Percentiles rank a stretch among this genome's conserved stretches.
phyloP scores from a whole-genome alignment of 2,113 vertebrate species.

The Corythornis madagascariensis region DNA sequence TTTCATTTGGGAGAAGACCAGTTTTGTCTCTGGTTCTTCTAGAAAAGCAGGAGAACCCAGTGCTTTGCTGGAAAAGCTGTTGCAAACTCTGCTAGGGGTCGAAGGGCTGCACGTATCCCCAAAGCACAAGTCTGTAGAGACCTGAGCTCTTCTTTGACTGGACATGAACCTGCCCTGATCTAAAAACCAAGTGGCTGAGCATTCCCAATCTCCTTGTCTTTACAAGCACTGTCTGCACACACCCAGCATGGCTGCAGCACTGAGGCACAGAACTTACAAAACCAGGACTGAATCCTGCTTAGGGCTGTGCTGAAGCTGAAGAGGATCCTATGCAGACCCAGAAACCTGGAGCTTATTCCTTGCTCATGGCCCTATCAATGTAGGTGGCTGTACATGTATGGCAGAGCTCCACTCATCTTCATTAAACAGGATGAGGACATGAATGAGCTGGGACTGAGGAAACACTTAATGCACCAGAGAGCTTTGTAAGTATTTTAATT shows the following conservation, averaged over 20 bases:
- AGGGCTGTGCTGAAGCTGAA: not conserved
- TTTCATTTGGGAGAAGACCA: not conserved
- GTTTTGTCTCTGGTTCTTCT: not conserved
- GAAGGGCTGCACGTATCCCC: not conserved
- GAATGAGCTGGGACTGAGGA: not conserved
- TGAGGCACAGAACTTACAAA: not conserved
- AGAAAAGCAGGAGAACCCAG: not conserved
- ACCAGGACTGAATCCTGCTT: no score
- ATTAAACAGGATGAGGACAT: not conserved
- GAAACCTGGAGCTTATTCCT: not conserved
- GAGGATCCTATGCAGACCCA: not conserved
- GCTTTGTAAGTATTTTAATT: not conserved
- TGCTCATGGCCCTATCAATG: accelerated
- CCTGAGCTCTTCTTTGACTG: not conserved
- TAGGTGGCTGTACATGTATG: accelerated
- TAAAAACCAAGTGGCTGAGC: not conserved
- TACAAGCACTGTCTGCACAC: not conserved
- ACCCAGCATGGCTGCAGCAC: accelerated
- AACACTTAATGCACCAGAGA: not conserved
- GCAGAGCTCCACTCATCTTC: not conserved
- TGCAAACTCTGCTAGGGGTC: not conserved
- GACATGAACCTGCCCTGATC: not conserved
- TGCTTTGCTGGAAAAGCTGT: not conserved
- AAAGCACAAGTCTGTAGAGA: not conserved
- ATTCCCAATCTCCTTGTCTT: not conserved